phyloP scores from a whole-genome alignment of 2,797 vertebrate species.

The Eulemur mongoz region DNA sequence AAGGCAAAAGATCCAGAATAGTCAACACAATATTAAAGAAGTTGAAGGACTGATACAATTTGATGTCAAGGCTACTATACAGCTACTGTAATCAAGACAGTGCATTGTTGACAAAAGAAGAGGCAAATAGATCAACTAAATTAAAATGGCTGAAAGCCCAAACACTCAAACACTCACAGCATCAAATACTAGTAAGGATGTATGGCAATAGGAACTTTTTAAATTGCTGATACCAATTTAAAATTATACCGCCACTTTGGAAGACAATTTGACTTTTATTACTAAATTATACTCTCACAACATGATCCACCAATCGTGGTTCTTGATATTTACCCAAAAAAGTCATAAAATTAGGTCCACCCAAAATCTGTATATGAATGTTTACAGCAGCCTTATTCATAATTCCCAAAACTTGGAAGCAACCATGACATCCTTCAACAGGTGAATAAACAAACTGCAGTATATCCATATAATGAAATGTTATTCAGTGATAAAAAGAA shows the following conservation, averaged over 20 bases:
- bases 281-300: not conserved
- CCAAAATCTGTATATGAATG: not conserved
- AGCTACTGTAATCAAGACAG: not conserved
- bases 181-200: not conserved
- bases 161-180: not conserved
- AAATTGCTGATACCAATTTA: not conserved
- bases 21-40: not conserved
- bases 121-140: not conserved
- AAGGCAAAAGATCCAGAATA: not conserved
- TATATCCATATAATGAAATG: not conserved
- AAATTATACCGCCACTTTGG: not conserved
- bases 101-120: not conserved
- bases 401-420: not conserved
- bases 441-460: not conserved
- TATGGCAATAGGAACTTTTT: not conserved
- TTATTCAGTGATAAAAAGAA: not conserved
- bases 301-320: not conserved
- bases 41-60: not conserved
- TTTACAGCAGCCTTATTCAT: not conserved
- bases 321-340: not conserved
- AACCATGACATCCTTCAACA: not conserved
- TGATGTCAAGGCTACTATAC: not conserved
- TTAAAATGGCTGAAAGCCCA: not conserved
- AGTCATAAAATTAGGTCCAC: not conserved
- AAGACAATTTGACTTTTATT: not conserved